Evolutionary conservation across 2,888 invertebrate species (phyloP).

Genomic region (Hecatera dysodea): DNA sequence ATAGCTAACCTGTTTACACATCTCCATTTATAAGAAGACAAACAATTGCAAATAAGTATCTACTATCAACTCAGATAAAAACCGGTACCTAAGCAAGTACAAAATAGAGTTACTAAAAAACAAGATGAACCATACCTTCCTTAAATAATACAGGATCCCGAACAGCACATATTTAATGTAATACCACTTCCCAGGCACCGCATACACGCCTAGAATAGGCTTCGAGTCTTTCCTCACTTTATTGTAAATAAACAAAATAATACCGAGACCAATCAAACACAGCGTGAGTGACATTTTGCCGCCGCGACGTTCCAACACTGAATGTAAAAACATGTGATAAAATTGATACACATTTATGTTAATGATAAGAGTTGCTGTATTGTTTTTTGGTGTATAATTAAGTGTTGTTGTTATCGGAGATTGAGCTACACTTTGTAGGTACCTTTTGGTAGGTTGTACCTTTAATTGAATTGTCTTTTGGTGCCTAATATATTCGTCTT

Average conservation of each 20-base stretch:
- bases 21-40: not conserved
- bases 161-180: constrained; percentile 91
- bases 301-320: constrained; percentile 9
- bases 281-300: constrained; percentile 66
- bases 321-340: constrained; percentile 52
- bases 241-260: constrained; percentile 74
- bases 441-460: too few species aligned
- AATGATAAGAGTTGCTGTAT: constrained; percentile 48
- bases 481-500: not conserved
- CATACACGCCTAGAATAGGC: constrained; percentile 91
- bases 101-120: not conserved
- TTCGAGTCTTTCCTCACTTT: constrained; percentile 80
- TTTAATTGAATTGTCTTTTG: constrained; percentile 42
- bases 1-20: not conserved
- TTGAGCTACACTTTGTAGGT: constrained; percentile 13
- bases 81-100: not conserved
- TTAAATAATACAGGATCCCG: constrained; percentile 87
- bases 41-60: constrained; percentile 1
- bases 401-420: constrained; percentile 27
- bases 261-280: constrained; percentile 58
- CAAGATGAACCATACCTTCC: constrained; percentile 86
- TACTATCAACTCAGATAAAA: too few species aligned
- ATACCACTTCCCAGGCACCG: constrained; percentile 92
- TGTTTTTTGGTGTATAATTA: constrained; percentile 37
- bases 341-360: constrained; percentile 28